phyloP scores from a whole-genome alignment of 2,113 vertebrate genomes.

The Fulica atra region DNA sequence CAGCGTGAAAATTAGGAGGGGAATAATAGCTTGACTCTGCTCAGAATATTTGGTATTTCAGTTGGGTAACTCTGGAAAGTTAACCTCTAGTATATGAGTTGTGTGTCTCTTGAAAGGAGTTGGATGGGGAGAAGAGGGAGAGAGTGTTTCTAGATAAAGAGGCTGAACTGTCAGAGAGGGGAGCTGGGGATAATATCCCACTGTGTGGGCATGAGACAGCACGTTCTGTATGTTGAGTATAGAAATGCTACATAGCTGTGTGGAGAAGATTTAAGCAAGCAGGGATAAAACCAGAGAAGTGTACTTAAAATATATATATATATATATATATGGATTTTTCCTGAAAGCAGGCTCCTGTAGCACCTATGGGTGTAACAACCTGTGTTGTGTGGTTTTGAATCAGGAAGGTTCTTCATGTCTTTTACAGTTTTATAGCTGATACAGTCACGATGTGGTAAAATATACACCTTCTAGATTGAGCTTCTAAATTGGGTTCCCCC shows the following conservation, averaged over 20 bases:
- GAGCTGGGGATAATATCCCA: background rate
- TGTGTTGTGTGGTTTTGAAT: background rate
- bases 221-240: background rate
- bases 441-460: background rate
- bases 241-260: background rate
- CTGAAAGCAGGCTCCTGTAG: background rate
- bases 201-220: background rate
- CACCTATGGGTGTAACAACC: background rate
- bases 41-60: background rate
- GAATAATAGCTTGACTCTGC: background rate
- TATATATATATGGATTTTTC: background rate
- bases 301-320: background rate
- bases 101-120: background rate
- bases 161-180: background rate
- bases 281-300: background rate
- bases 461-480: background rate
- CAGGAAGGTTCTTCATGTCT: background rate
- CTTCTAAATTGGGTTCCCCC: background rate
- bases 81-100: background rate
- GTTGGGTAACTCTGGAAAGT: background rate
- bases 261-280: background rate
- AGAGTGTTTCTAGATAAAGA: background rate
- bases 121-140: background rate
- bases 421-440: background rate
- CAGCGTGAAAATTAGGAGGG: background rate